Conservation (phyloP, 2,797 vertebrate species). For the Intellagama lesueurii region DNA sequence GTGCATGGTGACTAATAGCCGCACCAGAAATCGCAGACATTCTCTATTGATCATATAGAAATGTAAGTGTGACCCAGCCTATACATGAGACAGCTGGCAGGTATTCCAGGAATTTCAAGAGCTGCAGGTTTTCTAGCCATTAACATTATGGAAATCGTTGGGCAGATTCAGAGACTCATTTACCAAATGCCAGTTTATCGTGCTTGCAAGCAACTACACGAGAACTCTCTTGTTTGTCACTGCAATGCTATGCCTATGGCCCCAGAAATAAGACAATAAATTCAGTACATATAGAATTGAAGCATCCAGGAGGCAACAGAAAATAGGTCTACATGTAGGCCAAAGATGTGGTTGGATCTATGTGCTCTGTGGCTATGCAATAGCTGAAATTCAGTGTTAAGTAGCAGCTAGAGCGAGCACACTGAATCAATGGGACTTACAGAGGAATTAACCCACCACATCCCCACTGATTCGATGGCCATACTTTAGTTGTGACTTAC, state of each 20-base stretch:
- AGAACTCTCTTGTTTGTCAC: not conserved
- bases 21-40: conserved; percentile 20
- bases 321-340: not conserved
- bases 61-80: not conserved
- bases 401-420: too few species aligned
- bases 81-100: not conserved
- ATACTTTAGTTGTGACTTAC: too few species aligned
- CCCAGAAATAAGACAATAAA: not conserved
- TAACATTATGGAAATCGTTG: not conserved
- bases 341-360: not conserved
- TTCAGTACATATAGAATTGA: not conserved
- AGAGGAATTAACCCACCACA: too few species aligned
- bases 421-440: too few species aligned
- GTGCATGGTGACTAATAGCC: conserved; percentile 30
- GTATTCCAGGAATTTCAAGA: conserved; percentile 9
- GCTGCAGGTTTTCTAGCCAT: not conserved
- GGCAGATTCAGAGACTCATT: not conserved
- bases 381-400: too few species aligned
- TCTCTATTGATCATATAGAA: conserved; percentile 12
- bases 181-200: not conserved
- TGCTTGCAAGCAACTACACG: not conserved
- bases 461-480: too few species aligned
- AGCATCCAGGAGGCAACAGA: not conserved
- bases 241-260: not conserved
- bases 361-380: too few species aligned